Conservation (phyloP, 2,888 invertebrate species). For the Hermodice carunculata region DNA sequence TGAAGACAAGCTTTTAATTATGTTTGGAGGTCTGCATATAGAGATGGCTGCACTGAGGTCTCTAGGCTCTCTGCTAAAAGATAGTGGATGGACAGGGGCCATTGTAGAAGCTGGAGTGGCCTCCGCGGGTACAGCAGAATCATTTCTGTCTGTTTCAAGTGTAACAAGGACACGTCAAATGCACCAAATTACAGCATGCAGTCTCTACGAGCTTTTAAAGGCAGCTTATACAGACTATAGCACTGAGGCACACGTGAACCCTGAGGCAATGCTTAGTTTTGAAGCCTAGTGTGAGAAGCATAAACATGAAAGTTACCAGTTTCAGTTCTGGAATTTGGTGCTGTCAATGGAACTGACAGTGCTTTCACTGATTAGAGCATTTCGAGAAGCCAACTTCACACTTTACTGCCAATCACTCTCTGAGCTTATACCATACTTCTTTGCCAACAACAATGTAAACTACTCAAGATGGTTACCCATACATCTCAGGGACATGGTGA, state of each 20-base stretch:
- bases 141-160: conserved; percentile 38
- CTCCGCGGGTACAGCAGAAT: conserved; percentile 45
- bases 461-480: conserved; percentile 48
- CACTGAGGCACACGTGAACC: not conserved
- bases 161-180: conserved; percentile 38
- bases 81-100: conserved; percentile 44
- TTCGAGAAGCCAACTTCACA: conserved; percentile 29
- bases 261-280: conserved; percentile 2
- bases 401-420: conserved; percentile 29
- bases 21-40: conserved; percentile 57
- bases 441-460: conserved; percentile 41
- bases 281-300: conserved; percentile 20
- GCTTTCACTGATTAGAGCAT: conserved; percentile 24
- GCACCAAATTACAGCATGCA: conserved; percentile 39
- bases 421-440: conserved; percentile 38
- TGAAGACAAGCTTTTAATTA: conserved; percentile 47
- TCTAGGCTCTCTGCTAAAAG: conserved; percentile 44
- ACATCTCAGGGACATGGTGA: conserved; percentile 43
- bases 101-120: conserved; percentile 40
- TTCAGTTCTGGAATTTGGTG: conserved; percentile 29
- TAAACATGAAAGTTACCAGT: conserved; percentile 15
- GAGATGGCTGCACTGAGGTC: conserved; percentile 50
- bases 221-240: conserved; percentile 19
- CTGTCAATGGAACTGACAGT: conserved; percentile 22
- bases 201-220: conserved; percentile 36